phyloP scores from a whole-genome alignment of 2,113 vertebrate genomes.

The Polypterus bichir region DNA sequence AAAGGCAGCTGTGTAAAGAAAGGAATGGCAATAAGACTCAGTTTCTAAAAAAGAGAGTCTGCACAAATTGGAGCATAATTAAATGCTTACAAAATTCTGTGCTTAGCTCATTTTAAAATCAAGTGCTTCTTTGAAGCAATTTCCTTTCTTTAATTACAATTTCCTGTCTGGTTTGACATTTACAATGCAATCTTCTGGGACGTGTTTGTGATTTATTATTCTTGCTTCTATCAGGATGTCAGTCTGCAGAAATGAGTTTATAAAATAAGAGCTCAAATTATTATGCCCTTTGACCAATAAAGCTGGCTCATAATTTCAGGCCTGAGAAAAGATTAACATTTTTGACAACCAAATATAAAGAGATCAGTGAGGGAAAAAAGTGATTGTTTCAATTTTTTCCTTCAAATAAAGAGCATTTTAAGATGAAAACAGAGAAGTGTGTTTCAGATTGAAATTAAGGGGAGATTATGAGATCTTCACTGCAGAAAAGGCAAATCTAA shows the following conservation, averaged over 20 bases:
- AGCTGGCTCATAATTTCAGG: conserved; percentile 77
- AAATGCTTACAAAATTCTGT: conserved; percentile 85
- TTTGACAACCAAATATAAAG: conserved; percentile 73
- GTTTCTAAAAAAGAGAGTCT: conserved; percentile 62
- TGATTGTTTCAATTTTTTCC: conserved; percentile 35
- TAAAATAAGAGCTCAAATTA: conserved; percentile 91
- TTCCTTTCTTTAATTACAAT: conserved; percentile 97
- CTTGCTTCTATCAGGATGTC: conserved; percentile 79
- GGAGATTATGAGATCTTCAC: conserved; percentile 33
- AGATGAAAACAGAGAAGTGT: conserved; percentile 28
- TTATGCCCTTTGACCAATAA: conserved; percentile 87
- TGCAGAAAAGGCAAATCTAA: conserved; percentile 16
- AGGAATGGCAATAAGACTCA: conserved; percentile 27
- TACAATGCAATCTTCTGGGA: conserved; percentile 90
- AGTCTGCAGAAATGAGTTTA: conserved; percentile 84
- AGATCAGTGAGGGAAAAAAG: conserved; percentile 35
- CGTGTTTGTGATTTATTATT: conserved; percentile 92
- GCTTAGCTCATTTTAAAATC: conserved; percentile 87
- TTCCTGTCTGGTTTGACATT: conserved; percentile 90
- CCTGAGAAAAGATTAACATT: conserved; percentile 78
- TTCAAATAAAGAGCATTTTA: conserved; percentile 31
- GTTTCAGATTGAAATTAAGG: conserved; percentile 6
- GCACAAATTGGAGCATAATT: conserved; percentile 79
- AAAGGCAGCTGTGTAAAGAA: conserved; percentile 19
- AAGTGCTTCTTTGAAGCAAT: conserved; percentile 87